Evolutionary conservation across 2,113 vertebrate species (phyloP), one percentile per base, ranked within the genome.

Genomic region (Eulemur macaco): DNA sequence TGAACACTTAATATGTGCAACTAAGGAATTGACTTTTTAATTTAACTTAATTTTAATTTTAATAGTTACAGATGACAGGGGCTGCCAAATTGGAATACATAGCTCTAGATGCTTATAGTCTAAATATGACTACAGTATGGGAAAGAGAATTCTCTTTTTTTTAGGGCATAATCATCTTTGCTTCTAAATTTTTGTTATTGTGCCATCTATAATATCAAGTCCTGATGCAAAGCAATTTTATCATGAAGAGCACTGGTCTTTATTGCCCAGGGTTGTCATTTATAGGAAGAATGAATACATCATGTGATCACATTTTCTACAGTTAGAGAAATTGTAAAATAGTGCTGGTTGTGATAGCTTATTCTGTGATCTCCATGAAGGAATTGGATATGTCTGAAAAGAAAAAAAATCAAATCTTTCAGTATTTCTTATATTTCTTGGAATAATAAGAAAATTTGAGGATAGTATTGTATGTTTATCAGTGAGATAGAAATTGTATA

Each of bases 301-400:
- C 50, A 47, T 94, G 56, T 94, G 95, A 95, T 98, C 74, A 89
- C 11, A 23, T 95, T 96, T 96, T 95, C 80, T 78, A 8, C 56
- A 86, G 6, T 94, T 95, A 86, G 15, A 81, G 11, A 83, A 92
- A 94, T 69, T 97, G 89, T 21, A 3, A 97, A 92, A 78, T 94
- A 94, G 84, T 97, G 98, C n/a, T 77, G 31, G 25, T 69, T 84
- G 27, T 93, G 39, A 39, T 90, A 96, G 37, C 50, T 97, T 58
- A 89, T 87, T 97, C 18, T 39, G 0, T 91, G 50, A 95, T 89
- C 63, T 50, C 3, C 71, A 45, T 84, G 42, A 39, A 71, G 29
- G 31, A 78, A 3, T 18, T 54, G 8, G 60, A 56, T 90, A 50
- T 9, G 6, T 83, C 39, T 86, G 15, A 69, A 92, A 47, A 96